phyloP scores from a whole-genome alignment of 2,888 invertebrate genomes.

The Hirtodrosophila duncani region DNA sequence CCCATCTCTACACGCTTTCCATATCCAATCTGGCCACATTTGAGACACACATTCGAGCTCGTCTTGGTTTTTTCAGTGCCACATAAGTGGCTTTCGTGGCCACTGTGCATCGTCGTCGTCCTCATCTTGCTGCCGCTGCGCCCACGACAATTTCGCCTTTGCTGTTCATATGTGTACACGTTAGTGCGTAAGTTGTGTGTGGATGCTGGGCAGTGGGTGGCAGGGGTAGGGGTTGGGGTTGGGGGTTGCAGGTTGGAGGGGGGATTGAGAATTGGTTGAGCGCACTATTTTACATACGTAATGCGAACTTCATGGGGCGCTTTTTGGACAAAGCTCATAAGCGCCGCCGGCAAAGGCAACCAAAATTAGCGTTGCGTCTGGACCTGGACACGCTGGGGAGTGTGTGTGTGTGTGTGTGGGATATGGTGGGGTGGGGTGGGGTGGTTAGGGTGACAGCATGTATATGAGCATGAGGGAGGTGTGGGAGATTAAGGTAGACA shows the following conservation, averaged over 20 bases:
- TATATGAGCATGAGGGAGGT: too few relatives aligned
- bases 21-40: too few relatives aligned
- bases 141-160: too few relatives aligned
- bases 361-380: slow-evolving; percentile 59
- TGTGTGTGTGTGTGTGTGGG: slow-evolving; percentile 3
- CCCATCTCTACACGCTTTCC: too few relatives aligned
- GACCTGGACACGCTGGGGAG: slow-evolving; percentile 25
- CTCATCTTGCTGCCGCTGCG: too few relatives aligned
- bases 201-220: background rate
- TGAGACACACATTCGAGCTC: too few relatives aligned
- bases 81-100: too few relatives aligned
- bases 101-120: too few relatives aligned
- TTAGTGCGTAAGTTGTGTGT: slow-evolving; percentile 28
- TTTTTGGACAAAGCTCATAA: slow-evolving; percentile 55
- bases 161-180: slow-evolving; percentile 19
- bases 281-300: slow-evolving; percentile 67
- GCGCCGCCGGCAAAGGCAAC: slow-evolving; percentile 55
- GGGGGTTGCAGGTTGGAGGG: slow-evolving; percentile 6
- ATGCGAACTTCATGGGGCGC: slow-evolving; percentile 62
- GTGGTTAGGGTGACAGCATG: too few relatives aligned
- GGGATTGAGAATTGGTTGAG: slow-evolving; percentile 16
- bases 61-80: too few relatives aligned
- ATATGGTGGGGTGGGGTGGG: background rate
- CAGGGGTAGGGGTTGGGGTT: slow-evolving; percentile 2
- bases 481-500: too few relatives aligned